Evolutionary conservation across 1,140 invertebrate genomes (phyloP), one percentile per base, ranked within the genome.

Genomic region (Drosophila busckii): DNA sequence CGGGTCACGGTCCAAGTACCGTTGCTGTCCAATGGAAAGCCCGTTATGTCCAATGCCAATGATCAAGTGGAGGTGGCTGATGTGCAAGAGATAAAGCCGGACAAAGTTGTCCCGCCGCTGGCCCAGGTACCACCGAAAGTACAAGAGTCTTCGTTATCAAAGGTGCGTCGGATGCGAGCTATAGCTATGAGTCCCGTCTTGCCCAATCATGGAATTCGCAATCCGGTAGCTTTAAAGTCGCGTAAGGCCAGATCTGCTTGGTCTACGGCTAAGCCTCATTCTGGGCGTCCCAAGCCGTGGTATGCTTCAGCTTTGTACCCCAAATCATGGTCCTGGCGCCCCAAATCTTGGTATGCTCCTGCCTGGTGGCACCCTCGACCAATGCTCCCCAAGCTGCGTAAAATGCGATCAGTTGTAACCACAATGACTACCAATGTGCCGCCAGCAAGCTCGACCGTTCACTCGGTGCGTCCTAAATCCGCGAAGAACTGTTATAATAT

Each of bases 11-110:
- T 82, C 25, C 70, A 82, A 32, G 69, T 82, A 42, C 75, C 75
- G 61, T 82, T 82, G 69, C 65, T 82, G 49, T 54, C 60, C 2
- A 70, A 70, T 56, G 75, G 75, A 42, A 70, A 70, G 22, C 75
- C 75, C 16, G 65, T 82, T n/a, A 49, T 82, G 9, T 22, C 41
- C 3, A 17, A 23, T 7, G 53, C 59, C 19, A 60, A 49, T 12
- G 52, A 63, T 0, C 22, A 29, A 1, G 60, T 62, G 22, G 75
- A 75, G 29, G 41, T 82, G 6, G 75, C 75, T 9, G 53, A 19
- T 5, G 75, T 82, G 7, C 41, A 70, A 31, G 75, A 82, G 49
- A 35, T 82, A 1, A 70, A 54, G 22, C 60, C 75, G 2, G 35
- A 37, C n/a, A 69, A 58, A 25, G 59, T 69, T 0, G 46, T 73